Evolutionary conservation across 1,140 invertebrate species (phyloP).

Genomic region (Penaeus vannamei): DNA sequence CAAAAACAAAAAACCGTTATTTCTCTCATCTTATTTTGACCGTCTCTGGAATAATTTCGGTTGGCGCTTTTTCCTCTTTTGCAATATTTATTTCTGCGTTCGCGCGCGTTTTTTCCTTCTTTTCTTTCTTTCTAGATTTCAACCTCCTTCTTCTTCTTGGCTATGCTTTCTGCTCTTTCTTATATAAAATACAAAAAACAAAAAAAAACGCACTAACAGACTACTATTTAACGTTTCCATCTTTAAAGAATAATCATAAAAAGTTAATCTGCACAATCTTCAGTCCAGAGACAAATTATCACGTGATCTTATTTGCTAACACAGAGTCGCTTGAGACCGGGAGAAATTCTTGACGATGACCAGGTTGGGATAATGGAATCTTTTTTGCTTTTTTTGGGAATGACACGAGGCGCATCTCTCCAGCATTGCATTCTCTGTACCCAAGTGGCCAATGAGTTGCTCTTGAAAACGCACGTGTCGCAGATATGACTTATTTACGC

Average conservation of each 20-base stretch:
- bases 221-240: slow-evolving; percentile 40
- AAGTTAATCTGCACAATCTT: neutral
- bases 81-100: slow-evolving; percentile 2
- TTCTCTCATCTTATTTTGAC: neutral
- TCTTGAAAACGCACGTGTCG: no score
- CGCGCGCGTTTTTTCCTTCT: slow-evolving; percentile 22
- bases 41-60: slow-evolving; percentile 12
- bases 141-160: neutral
- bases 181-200: neutral
- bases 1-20: neutral
- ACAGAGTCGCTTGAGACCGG: slow-evolving; percentile 67
- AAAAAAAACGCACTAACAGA: slow-evolving; percentile 31
- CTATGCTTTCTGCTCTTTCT: slow-evolving; percentile 6
- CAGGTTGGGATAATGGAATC: slow-evolving; percentile 56
- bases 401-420: no score
- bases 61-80: slow-evolving; percentile 22
- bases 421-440: no score
- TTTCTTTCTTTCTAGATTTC: neutral
- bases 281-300: no score
- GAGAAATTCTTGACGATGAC: slow-evolving; percentile 67
- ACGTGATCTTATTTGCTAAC: slow-evolving; percentile 45
- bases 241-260: slow-evolving; percentile 11
- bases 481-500: no score
- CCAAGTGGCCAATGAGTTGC: no score
- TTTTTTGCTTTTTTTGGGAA: neutral